Base-by-base conservation (phyloP, 2,888 invertebrate species). In the Drosophila pseudotalamancana region DNA sequence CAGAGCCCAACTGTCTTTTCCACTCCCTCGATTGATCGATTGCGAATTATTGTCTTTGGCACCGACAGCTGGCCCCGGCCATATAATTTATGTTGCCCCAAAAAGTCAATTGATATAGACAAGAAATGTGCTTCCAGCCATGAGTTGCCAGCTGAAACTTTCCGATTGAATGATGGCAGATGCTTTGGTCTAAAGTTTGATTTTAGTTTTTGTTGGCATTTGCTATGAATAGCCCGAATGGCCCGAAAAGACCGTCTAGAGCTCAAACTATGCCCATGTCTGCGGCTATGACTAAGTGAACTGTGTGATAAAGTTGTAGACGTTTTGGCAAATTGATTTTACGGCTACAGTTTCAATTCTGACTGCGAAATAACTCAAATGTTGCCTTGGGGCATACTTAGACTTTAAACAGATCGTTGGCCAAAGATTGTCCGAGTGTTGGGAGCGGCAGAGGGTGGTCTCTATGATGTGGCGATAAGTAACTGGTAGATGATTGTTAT, bases 251-350 rank as follows among this genome's bases (percentile, higher is more conserved):
- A 63, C 62, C 25, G 40, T 39, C 14, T 54, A 48, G 29, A 50
- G 27, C 27, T 63, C 23, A n/a, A 23, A 29, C 43, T 50, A 46
- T 49, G 51, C 34, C 61, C 23, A 40, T 43, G 29, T 23, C 54
- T 34, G n/a, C 18, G 49, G 50, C 51, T 71, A 64, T 64, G 68
- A 72, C 72, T 72, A 72, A 72, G 63, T 42, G 71, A 45, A 71
- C 55, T 64, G 68, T 74, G 49, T 81, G 88, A 89, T 89, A 83
- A 87, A 88, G 89, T 78, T 88, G 87, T 89, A 88, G 88, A 84
- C 77, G 83, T 89, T 87, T 83, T 77, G 76, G 65, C 71, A 89
- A 89, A 89, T 89, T 89, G 89, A 89, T 89, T 89, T 89, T 84
- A 87, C 87, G 88, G 78, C 86, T 72, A 65, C 66, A 64, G 66